Evolutionary conservation across 2,888 invertebrate species (phyloP), one percentile per base, ranked within the genome.

Genomic region (Sesia apiformis): DNA sequence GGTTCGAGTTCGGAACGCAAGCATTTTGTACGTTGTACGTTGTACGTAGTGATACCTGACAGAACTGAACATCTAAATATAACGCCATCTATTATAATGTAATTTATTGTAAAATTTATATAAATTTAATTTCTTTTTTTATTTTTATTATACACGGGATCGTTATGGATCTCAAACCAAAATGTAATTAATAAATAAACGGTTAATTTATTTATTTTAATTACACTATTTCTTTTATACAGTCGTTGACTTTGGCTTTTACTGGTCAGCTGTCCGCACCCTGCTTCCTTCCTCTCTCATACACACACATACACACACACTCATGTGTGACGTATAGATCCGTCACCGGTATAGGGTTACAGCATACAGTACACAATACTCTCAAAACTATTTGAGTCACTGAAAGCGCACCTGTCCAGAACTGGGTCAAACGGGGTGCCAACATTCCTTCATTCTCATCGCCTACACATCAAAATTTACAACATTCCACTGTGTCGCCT

Each of bases 191-290:
- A 90, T 90, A 90, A 90, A 90, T 90, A 90, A 90, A 90, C 87
- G 78, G 84, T 85, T 90, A 88, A 90, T 90, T 90, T 90, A 90
- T 90, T 90, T 90, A 90, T 90, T 90, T 90, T 87, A 90, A 90
- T 90, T 90, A 90, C 90, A 90, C 80, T 73, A 81, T 84, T 88
- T 90, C 87, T 88, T 90, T 86, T 87, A 84, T 86, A 87, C 82
- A 80, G 69, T 74, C 74, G 70, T 78, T 78, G 82, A 75, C 75
- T 84, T 84, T 83, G 74, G 78, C 77, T 81, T 79, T 76, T 40
- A 40, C 82, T 79, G 78, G 78, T 77, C 74, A 66, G 65, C 61
- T 60, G 60, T 65, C 68, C 72, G 62, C 38, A 40, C 51, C 51
- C 60, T 60, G 68, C 67, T 76, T 58, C 58, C 57, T 61, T 66